Conservation (phyloP, 1,140 invertebrate genomes). For the Radopholus similis region DNA sequence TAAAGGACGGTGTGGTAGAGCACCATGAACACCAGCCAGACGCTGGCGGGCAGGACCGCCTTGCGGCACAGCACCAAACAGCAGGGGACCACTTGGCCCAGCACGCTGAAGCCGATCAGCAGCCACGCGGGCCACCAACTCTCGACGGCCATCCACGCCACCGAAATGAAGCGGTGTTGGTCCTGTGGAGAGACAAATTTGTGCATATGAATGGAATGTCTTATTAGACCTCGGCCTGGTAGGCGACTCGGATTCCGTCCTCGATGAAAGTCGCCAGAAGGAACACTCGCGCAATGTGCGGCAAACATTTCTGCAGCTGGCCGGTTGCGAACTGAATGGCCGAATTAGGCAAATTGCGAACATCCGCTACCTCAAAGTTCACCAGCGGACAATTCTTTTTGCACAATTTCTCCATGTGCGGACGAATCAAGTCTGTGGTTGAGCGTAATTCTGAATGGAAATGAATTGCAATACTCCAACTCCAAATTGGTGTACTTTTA, state of each 20-base stretch:
- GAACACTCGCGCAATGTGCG: not conserved
- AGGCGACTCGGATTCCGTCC: not conserved
- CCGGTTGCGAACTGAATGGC: not conserved
- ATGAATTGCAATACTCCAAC: too few relatives aligned
- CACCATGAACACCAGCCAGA: not conserved
- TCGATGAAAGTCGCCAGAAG: not conserved
- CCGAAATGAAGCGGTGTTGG: not conserved
- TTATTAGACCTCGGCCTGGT: not conserved
- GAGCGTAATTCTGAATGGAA: not conserved
- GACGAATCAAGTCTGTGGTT: not conserved
- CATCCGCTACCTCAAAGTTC: not conserved
- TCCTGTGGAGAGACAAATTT: conserved; percentile 7
- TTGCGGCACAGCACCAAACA: not conserved
- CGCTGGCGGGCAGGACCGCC: not conserved
- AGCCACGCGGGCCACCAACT: not conserved
- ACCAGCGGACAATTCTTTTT: not conserved
- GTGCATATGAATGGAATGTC: not conserved
- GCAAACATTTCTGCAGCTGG: not conserved
- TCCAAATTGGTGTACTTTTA: too few relatives aligned
- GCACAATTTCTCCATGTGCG: not conserved
- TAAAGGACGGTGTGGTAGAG: not conserved
- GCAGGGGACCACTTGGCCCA: not conserved
- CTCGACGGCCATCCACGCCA: not conserved
- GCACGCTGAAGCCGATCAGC: not conserved
- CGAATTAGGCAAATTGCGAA: not conserved